Conservation (phyloP, 2,888 invertebrate species). For the Chromoteleia sp. region DNA sequence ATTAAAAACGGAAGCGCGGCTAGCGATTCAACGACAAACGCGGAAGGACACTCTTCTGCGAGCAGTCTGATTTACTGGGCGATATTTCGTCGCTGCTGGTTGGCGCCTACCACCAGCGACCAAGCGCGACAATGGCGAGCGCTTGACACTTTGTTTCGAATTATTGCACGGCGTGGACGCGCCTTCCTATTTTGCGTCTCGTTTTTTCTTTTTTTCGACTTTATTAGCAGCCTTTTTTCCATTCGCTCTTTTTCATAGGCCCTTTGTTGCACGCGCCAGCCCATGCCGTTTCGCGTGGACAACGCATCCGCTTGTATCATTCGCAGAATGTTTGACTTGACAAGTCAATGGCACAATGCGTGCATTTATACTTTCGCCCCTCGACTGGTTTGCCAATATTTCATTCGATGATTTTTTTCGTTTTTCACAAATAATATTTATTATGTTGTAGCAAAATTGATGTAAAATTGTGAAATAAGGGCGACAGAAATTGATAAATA, state of each 20-base stretch:
- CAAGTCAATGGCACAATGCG: slow-evolving; percentile 67
- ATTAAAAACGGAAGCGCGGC: slow-evolving; percentile 80
- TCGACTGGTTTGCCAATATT: slow-evolving; percentile 43
- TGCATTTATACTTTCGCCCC: slow-evolving; percentile 33
- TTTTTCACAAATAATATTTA: slow-evolving; percentile 9
- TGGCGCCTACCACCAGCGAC: slow-evolving; percentile 78
- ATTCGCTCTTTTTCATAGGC: slow-evolving; percentile 74
- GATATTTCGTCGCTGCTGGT: slow-evolving; percentile 83
- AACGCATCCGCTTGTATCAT: slow-evolving; percentile 75
- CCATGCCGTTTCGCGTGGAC: slow-evolving; percentile 68
- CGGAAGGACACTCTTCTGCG: slow-evolving; percentile 75
- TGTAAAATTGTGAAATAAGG: too few species aligned
- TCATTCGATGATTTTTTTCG: slow-evolving; percentile 49
- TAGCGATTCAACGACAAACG: slow-evolving; percentile 76
- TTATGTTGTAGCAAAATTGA: not conserved
- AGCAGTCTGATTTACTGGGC: slow-evolving; percentile 82
- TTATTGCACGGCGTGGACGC: slow-evolving; percentile 78
- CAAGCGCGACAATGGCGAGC: slow-evolving; percentile 82
- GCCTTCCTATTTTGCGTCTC: slow-evolving; percentile 77
- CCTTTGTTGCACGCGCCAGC: slow-evolving; percentile 76
- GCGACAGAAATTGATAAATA: not conserved
- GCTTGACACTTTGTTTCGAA: slow-evolving; percentile 84
- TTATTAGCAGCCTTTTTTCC: slow-evolving; percentile 73
- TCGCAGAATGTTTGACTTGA: slow-evolving; percentile 72
- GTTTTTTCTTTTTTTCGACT: slow-evolving; percentile 64